Evolutionary conservation across 2,113 vertebrate genomes (phyloP), one percentile per base, ranked within the genome.

Genomic region (Natator depressus): DNA sequence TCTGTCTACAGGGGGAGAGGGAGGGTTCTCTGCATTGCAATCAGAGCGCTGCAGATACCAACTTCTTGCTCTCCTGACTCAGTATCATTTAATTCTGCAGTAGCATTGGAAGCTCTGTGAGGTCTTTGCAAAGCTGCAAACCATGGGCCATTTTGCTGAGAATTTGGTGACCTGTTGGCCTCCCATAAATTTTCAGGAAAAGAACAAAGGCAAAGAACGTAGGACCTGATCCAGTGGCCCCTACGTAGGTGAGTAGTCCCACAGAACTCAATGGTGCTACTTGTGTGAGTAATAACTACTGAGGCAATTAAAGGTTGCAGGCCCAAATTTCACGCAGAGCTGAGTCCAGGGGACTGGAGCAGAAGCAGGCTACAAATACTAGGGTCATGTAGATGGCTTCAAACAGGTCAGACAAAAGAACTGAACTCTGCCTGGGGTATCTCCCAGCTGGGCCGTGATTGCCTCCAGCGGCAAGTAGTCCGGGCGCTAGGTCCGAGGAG

Each of bases 321-420:
- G 53, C 8, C 31, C 14, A n/a, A 11, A 35, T 0, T 13, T 1
- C 0, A 20, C 6, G 0, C 0, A 42, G 7, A 29, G 42, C 7
- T 78, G 1, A 25, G 6, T 1, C 1, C 17, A 35, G 17, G 31
- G 16, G 22, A 53, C 5, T n/a, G 24, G 80, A 1, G 31, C 1
- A 4, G 53, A 0, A 0, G 1, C 24, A 55, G 0, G 19, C 93
- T 80, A 38, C 27, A 57, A 84, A 51, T 20, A 83, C 82, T 49
- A 31, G 29, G 31, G 38, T 22, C 35, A 4, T 0, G 9, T 3
- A 6, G 2, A 1, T 1, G 4, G 49, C 57, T 13, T 17, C 2
- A 2, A 49, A 25, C 59, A 6, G 80, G 22, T 24, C 19, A 5
- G 53, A 5, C 16, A 14, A n/a, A n/a, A 19, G 46, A 38, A 59